Evolutionary conservation across 2,113 vertebrate genomes (phyloP).

Genomic region (Sorex fumeus): DNA sequence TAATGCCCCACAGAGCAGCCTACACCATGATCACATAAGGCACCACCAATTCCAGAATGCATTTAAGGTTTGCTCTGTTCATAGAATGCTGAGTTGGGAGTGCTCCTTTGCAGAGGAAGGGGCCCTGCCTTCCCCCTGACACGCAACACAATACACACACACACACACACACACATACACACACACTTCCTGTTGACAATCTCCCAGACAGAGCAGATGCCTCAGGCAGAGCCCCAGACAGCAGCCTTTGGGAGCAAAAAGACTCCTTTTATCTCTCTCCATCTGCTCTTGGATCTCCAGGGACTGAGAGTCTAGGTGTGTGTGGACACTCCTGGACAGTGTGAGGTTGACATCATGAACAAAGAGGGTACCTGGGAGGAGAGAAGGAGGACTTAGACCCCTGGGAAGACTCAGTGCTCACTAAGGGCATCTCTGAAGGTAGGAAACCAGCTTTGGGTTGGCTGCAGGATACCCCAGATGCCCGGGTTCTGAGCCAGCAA

Average conservation of each 20-base stretch:
- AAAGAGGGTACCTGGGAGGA: neutral
- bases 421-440: too few relatives aligned
- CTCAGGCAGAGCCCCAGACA: constrained; percentile 8
- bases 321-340: neutral
- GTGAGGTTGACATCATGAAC: neutral
- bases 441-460: too few relatives aligned
- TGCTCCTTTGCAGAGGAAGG: neutral
- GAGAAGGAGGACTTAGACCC: neutral
- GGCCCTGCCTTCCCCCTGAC: too few relatives aligned
- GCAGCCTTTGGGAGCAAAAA: neutral
- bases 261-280: neutral
- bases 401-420: too few relatives aligned
- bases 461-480: too few relatives aligned
- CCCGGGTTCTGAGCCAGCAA: too few relatives aligned
- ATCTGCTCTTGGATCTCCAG: neutral
- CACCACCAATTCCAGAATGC: neutral
- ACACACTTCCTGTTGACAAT: constrained; percentile 30
- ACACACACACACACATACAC: neutral
- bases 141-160: too few relatives aligned
- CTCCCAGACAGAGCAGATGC: constrained; percentile 40
- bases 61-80: constrained; percentile 25
- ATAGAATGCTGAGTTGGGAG: neutral
- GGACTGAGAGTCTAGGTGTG: neutral
- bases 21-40: neutral
- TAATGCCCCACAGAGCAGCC: neutral